Percentiles rank a stretch among this genome's conserved stretches.
phyloP scores from a whole-genome alignment of 2,888 invertebrate genomes.

The Nymphalis c-album region DNA sequence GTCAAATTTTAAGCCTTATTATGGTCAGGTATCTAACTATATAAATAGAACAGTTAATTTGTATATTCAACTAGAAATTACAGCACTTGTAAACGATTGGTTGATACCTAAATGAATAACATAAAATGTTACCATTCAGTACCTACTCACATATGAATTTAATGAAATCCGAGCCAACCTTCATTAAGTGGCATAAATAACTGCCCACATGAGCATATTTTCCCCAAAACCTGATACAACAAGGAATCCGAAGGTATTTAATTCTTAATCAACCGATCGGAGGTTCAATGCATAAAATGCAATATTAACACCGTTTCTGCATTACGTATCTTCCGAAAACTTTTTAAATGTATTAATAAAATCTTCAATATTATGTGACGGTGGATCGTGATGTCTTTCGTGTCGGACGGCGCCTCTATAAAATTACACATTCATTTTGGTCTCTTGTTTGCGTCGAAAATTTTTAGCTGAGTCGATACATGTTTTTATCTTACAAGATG shows the following conservation, averaged over 20 bases:
- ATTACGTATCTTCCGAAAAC: slow-evolving; percentile 66
- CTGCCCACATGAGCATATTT: slow-evolving; percentile 39
- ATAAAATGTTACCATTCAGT: slow-evolving; percentile 20
- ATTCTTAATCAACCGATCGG: slow-evolving; percentile 65
- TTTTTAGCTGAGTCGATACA: slow-evolving; percentile 64
- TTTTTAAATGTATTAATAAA: slow-evolving; percentile 64
- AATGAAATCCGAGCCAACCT: slow-evolving; percentile 38
- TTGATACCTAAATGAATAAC: neutral
- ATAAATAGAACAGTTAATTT: neutral
- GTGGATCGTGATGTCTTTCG: slow-evolving; percentile 55
- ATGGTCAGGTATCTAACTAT: too few relatives aligned
- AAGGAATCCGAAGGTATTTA: slow-evolving; percentile 52
- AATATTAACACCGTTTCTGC: slow-evolving; percentile 72
- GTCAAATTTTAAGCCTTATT: too few relatives aligned
- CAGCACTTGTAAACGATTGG: neutral
- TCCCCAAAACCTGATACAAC: slow-evolving; percentile 37
- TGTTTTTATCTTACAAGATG: slow-evolving; percentile 63
- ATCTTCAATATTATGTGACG: slow-evolving; percentile 67
- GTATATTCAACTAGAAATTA: neutral
- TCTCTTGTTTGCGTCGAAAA: slow-evolving; percentile 59
- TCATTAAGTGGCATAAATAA: slow-evolving; percentile 39
- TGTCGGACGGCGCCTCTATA: slow-evolving; percentile 58
- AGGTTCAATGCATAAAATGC: slow-evolving; percentile 65
- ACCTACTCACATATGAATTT: slow-evolving; percentile 25
- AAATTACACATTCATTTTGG: slow-evolving; percentile 66